phyloP scores from a whole-genome alignment of 2,113 vertebrate genomes.

The Saccopteryx bilineata region DNA sequence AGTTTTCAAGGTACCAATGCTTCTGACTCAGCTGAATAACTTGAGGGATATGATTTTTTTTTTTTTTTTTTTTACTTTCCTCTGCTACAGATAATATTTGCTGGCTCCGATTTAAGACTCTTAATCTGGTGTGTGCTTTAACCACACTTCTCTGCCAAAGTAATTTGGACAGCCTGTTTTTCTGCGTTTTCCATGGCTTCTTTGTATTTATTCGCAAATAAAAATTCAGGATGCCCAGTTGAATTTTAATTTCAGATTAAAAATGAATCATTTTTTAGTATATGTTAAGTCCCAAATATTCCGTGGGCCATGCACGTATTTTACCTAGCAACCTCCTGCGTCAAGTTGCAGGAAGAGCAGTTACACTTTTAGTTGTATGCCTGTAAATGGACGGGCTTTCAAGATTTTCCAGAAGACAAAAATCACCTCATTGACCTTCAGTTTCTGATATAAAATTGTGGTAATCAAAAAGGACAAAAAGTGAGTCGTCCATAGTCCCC shows the following conservation, averaged over 20 bases:
- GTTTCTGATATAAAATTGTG: constrained; percentile 1
- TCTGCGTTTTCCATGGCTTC: neutral
- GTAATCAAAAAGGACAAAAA: neutral
- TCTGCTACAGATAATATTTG: neutral
- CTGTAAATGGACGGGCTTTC: neutral
- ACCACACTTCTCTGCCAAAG: neutral
- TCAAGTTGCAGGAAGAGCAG: neutral
- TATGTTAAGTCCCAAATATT: neutral
- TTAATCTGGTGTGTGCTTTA: neutral
- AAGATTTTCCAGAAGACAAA: constrained; percentile 44
- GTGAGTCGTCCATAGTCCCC: neutral
- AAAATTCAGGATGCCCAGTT: neutral
- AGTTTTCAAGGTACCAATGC: neutral
- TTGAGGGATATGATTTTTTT: neutral
- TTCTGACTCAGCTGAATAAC: neutral
- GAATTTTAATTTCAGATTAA: constrained; percentile 48
- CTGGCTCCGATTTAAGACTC: neutral
- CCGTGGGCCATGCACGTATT: neutral
- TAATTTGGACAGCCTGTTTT: constrained; percentile 29
- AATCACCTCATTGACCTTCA: neutral
- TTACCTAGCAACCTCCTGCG: neutral
- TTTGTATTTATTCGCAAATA: neutral
- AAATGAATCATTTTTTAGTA: neutral
- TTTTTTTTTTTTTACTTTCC: neutral
- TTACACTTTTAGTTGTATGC: neutral